Evolutionary conservation across 2,888 invertebrate species (phyloP).

Genomic region (Empis stercorea): DNA sequence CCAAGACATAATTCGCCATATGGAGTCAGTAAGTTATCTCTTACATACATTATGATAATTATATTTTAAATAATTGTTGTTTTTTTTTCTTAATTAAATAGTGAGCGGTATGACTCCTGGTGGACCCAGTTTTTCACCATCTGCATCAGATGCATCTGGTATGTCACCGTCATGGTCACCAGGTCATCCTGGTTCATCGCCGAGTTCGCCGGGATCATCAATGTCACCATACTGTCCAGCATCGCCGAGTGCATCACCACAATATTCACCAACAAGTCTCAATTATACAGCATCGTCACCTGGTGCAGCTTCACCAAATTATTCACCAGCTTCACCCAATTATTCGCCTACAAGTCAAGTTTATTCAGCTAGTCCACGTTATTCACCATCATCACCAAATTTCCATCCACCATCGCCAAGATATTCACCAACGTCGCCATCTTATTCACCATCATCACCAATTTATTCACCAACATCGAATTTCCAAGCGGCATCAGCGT

Average conservation of each 20-base stretch:
- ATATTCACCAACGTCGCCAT: constrained; percentile 72
- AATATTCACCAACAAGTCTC: constrained; percentile 58
- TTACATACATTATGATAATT: too few relatives aligned
- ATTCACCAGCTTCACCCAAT: constrained; percentile 68
- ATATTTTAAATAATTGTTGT: constrained; percentile 24
- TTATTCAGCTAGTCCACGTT: constrained; percentile 62
- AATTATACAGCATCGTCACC: constrained; percentile 49
- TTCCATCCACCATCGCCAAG: constrained; percentile 69
- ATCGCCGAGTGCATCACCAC: constrained; percentile 46
- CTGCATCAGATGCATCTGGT: constrained; percentile 87
- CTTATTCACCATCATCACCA: constrained; percentile 73
- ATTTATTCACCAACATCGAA: constrained; percentile 50
- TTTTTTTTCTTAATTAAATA: constrained; percentile 17
- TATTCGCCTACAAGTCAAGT: constrained; percentile 58
- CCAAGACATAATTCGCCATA: constrained; percentile 74
- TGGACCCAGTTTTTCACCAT: constrained; percentile 93
- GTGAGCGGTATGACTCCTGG: constrained; percentile 94
- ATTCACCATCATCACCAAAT: constrained; percentile 63
- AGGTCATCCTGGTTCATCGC: constrained; percentile 60
- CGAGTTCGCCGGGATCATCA: constrained; percentile 71
- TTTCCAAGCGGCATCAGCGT: constrained; percentile 47
- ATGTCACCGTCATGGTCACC: constrained; percentile 80
- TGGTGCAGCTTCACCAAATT: constrained; percentile 58
- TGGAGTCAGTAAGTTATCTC: constrained; percentile 53
- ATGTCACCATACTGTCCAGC: constrained; percentile 58